Percentiles rank a stretch among this genome's conserved stretches.
phyloP scores from a whole-genome alignment of 2,113 vertebrate genomes.

The Stigmatopora argus region DNA sequence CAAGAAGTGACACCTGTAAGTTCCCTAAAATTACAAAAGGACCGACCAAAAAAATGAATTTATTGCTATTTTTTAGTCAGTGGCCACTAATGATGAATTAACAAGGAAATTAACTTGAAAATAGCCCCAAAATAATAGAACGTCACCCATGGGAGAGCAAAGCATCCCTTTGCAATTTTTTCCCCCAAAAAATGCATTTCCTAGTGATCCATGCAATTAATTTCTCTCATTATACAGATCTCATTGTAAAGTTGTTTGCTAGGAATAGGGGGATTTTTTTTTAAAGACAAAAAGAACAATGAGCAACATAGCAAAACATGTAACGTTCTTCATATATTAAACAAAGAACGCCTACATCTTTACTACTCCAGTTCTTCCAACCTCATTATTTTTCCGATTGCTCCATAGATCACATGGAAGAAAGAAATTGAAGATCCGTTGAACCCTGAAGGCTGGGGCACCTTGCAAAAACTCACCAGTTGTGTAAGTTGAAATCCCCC shows the following conservation, averaged over 20 bases:
- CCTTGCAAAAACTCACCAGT: constrained; percentile 65
- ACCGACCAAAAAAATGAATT: no score
- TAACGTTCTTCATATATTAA: not conserved
- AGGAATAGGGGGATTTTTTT: not conserved
- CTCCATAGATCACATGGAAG: constrained; percentile 63
- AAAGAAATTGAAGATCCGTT: constrained; percentile 61
- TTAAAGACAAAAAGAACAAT: not conserved
- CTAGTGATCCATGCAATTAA: no score
- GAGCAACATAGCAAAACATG: not conserved
- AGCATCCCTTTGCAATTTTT: no score
- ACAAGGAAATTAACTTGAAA: no score
- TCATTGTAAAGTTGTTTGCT: not conserved
- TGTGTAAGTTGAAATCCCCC: constrained; percentile 57
- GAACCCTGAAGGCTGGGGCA: constrained; percentile 63
- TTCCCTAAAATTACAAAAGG: no score
- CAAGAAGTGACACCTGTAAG: no score
- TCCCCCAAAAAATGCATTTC: no score
- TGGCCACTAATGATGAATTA: no score
- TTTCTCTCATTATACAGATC: not conserved
- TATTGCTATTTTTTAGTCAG: no score
- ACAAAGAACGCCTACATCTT: not conserved
- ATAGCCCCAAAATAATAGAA: no score
- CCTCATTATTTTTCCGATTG: constrained; percentile 11
- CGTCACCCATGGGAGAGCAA: no score
- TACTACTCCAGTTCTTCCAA: not conserved